Base-by-base conservation (phyloP, 2,888 invertebrate species). In the Crepidodera aurea region DNA sequence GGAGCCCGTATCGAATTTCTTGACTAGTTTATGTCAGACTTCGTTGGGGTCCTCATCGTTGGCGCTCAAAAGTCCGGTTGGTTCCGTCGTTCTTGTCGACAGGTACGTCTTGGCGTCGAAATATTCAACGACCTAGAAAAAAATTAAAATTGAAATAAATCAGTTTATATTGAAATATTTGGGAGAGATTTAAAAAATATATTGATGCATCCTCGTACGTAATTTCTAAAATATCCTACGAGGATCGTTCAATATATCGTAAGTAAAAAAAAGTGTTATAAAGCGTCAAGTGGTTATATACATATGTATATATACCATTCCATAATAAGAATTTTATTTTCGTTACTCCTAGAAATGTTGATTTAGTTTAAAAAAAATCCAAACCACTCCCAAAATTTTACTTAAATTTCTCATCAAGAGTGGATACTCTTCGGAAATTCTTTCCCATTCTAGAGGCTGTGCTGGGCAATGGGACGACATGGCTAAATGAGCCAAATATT, bases 391-490 rank as follows among this genome's bases (percentile, higher is more conserved):
- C 19, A 39, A 50, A 29, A 22, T n/a, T 7, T 22, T 65, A 68
- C 68, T 68, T 63, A 68, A 66, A 39, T 66, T 66, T 53, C 84
- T 82, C 62, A 84, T 77, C 64, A 86, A 80, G 67, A 74, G 78
- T 12, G 86, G 85, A 74, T 82, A 82, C 63, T 84, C 83, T 68
- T 79, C 80, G 51, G 82, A 79, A 69, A 86, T 84, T 56, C 82
- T 80, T 53, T 82, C 81, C 84, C 85, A 84, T 71, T 85, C 84
- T 44, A 74, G 76, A 27, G 86, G 86, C 51, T 82, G 79, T 44
- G 79, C 75, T 66, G 83, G 80, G 69, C 85, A 84, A 51, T 83
- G 81, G 19, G 85, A 85, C 53, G 85, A 85, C 77, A 82, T 82
- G 55, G 86, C 83, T 74, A 85, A 82, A 53, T 82, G 81, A 64